phyloP scores from a whole-genome alignment of 2,113 vertebrate species.

The Labrus mixtus region DNA sequence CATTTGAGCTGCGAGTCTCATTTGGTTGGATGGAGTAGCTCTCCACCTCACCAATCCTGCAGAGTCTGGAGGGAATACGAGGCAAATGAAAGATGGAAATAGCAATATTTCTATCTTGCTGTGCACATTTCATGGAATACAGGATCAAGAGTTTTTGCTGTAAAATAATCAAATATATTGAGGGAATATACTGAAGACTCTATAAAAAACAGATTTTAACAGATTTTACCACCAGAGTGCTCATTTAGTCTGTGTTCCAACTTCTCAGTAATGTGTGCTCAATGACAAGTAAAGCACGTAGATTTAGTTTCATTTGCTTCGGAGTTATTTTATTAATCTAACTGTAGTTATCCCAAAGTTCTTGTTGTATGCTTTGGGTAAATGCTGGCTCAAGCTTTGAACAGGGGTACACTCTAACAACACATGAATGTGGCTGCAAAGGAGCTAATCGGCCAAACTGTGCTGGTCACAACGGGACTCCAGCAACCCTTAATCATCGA shows the following conservation, averaged over 20 bases:
- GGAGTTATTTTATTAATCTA: neutral
- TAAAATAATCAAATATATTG: conserved; percentile 52
- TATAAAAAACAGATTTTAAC: conserved; percentile 43
- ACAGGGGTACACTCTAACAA: conserved; percentile 56
- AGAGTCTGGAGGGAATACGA: conserved; percentile 68
- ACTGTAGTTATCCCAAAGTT: conserved; percentile 18
- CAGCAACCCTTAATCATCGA: conserved; percentile 78
- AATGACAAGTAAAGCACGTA: neutral
- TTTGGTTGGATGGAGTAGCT: conserved; percentile 74
- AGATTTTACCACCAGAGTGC: conserved; percentile 16
- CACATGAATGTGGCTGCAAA: conserved; percentile 75
- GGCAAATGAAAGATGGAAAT: conserved; percentile 75
- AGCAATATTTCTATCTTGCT: conserved; percentile 57
- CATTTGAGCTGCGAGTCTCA: conserved; percentile 79
- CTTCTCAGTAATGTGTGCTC: neutral
- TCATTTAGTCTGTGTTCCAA: neutral
- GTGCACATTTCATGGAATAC: conserved; percentile 30
- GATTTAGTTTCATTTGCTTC: conserved; percentile 12
- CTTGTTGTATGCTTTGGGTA: conserved; percentile 31
- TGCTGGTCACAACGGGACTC: conserved; percentile 73
- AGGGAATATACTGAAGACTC: conserved; percentile 54
- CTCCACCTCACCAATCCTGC: conserved; percentile 70
- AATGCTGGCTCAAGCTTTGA: conserved; percentile 49
- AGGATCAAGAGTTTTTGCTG: conserved; percentile 3
- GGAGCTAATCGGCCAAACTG: conserved; percentile 78